A percentile compares a stretch with the other conserved stretches of the same genome.
phyloP scores from a whole-genome alignment of 2,113 vertebrate genomes.

The Ptilorrhoa leucosticta region DNA sequence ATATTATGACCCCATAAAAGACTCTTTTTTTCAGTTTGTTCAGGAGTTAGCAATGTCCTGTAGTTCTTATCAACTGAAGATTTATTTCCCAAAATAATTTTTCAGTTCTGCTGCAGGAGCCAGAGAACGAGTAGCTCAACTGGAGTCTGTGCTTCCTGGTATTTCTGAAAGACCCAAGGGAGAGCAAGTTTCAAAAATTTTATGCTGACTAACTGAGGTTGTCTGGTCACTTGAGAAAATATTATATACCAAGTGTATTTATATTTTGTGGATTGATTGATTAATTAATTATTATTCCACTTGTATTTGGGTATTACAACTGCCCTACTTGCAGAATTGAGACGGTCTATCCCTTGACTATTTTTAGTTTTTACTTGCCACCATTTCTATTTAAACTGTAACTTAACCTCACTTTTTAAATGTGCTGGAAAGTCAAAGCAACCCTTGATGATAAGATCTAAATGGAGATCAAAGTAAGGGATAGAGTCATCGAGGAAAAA shows the following conservation, averaged over 20 bases:
- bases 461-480: not conserved
- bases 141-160: not conserved
- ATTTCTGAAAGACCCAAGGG: not conserved
- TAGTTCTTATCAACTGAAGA: not conserved
- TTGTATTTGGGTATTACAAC: not conserved
- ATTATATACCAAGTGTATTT: not conserved
- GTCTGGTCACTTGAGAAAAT: not conserved
- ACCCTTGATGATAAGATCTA: not conserved
- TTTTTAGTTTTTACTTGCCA: not conserved
- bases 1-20: not conserved
- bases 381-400: not conserved
- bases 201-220: not conserved
- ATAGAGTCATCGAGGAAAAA: not conserved
- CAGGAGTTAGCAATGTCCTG: not conserved
- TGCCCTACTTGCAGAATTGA: not conserved
- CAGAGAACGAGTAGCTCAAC: not conserved
- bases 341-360: not conserved
- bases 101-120: accelerated
- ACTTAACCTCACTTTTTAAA: not conserved
- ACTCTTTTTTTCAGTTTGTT: not conserved
- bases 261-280: not conserved
- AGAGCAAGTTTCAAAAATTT: not conserved
- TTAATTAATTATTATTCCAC: not conserved
- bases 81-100: not conserved
- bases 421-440: not conserved